A percentile compares a stretch with the other conserved stretches of the same genome.
These are phyloP conservation scores for Acomys russatus DNA, from an alignment of 2,797 vertebrate genomes.

Conservation along the genomic window DNA sequence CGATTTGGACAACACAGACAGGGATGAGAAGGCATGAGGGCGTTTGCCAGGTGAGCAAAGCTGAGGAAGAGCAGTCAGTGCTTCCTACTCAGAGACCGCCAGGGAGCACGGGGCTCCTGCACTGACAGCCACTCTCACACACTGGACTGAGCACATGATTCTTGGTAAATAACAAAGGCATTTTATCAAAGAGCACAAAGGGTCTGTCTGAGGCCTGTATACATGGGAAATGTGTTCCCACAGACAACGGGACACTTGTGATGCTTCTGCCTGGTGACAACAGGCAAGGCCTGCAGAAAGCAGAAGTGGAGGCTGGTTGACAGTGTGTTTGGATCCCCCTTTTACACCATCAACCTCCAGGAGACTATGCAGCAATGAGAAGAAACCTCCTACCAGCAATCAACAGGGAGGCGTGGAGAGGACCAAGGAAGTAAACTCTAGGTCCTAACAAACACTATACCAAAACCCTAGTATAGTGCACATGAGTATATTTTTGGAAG, in stretches of 20 bases:
- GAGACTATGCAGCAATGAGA: neutral
- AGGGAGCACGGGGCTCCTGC: neutral
- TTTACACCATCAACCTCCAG: neutral
- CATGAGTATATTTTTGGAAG: neutral
- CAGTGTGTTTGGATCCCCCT: neutral
- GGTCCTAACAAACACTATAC: neutral
- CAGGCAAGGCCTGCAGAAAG: constrained; percentile 47
- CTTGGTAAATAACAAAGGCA: constrained; percentile 72
- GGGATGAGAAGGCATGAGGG: neutral
- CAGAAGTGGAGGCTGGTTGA: neutral
- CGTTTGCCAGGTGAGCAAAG: neutral
- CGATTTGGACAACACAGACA: constrained; percentile 31
- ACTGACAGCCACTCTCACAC: neutral
- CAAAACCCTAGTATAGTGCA: neutral
- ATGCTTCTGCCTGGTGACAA: constrained; percentile 9
- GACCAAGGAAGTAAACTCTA: neutral
- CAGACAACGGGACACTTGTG: constrained; percentile 74
- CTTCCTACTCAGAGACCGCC: neutral
- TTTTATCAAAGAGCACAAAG: constrained; percentile 80
- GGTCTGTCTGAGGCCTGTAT: constrained; percentile 48
- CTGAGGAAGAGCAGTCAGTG: neutral
- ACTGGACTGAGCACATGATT: neutral
- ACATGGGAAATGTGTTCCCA: constrained; percentile 47
- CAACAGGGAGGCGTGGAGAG: neutral
- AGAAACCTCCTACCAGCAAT: constrained; percentile 15